A percentile compares a stretch with the other conserved stretches of the same genome.
These are phyloP conservation scores for Temnothorax unifasciatus DNA, from an alignment of 2,888 invertebrate genomes.

Conservation along the genomic window DNA sequence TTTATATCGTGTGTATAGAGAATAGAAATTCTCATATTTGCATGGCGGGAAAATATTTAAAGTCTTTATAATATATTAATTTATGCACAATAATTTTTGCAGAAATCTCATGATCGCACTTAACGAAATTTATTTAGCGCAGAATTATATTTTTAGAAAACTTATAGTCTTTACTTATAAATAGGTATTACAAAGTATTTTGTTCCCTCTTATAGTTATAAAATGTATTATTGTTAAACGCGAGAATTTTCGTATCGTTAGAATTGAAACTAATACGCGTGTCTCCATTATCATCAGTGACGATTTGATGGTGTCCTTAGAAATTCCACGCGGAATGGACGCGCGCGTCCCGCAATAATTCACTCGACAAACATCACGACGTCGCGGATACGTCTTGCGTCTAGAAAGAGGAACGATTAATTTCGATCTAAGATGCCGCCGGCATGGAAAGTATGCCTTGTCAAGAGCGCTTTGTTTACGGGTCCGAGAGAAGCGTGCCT, in stretches of 20 bases:
- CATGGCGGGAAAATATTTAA: not conserved
- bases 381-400: conserved; percentile 17
- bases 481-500: conserved; percentile 62
- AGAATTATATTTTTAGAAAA: not conserved
- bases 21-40: not conserved
- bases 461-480: conserved; percentile 68
- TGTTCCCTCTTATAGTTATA: not conserved
- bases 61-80: not conserved
- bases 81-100: not conserved
- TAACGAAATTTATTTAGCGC: not conserved
- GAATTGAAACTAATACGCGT: not conserved
- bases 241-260: not conserved
- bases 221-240: not conserved
- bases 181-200: not conserved
- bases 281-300: not conserved
- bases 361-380: not conserved
- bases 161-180: not conserved
- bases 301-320: not conserved
- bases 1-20: not conserved
- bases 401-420: conserved; percentile 50
- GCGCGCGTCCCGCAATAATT: conserved; percentile 30
- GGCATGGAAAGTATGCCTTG: conserved; percentile 58
- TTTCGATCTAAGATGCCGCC: conserved; percentile 46
- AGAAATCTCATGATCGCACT: not conserved
- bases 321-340: not conserved